Evolutionary conservation across 2,113 vertebrate genomes (phyloP), one percentile per base, ranked within the genome.

Genomic region (Hylia prasina): DNA sequence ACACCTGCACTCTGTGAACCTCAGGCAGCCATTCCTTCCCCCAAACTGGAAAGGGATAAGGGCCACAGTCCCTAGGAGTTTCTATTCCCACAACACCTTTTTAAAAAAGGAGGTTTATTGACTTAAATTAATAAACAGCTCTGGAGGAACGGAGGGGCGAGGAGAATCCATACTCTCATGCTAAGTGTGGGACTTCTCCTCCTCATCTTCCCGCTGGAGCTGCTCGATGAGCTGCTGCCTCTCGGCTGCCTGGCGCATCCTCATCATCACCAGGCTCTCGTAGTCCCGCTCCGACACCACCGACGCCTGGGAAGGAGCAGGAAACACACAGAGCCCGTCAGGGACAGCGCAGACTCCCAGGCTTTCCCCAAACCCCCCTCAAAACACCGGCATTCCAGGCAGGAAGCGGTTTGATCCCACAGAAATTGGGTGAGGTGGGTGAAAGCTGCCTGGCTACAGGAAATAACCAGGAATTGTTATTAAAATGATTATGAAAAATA

Each of bases 261-360:
- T 98, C 99, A 99, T 99, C 98, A 99, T 98, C 97, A 99, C 99
- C 66, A 99, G 96, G 78, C 99, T 99, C 98, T 99, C 99, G 0
- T 98, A 99, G 97, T 99, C 99, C 27, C 99, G 97, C 64, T 99
- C 99, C 0, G 97, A 99, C 48, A 98, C 95, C 82, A 99, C 96
- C 0, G 98, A 97, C 1, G 82, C 97, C 99, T 99, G 95, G 15
- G 17, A 54, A 92, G 17, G 39, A 69, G 93, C 70, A 48, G 90
- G 27, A 68, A 37, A 44, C 48, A 77, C 40, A 73, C 1, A 28
- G 28, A 68, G 0, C 44, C 15, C 1, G 1, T 97, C 60, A 96
- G 4, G 53, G 33, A 5, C 17, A n/a, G 33, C 0, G 3, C 2
- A 6, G 3, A 6, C 24, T 7, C 30, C 12, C 63, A 65, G 50